These are phyloP conservation scores for Coremacera marginata DNA, from an alignment of 2,888 invertebrate species.

Conservation along the genomic window DNA sequence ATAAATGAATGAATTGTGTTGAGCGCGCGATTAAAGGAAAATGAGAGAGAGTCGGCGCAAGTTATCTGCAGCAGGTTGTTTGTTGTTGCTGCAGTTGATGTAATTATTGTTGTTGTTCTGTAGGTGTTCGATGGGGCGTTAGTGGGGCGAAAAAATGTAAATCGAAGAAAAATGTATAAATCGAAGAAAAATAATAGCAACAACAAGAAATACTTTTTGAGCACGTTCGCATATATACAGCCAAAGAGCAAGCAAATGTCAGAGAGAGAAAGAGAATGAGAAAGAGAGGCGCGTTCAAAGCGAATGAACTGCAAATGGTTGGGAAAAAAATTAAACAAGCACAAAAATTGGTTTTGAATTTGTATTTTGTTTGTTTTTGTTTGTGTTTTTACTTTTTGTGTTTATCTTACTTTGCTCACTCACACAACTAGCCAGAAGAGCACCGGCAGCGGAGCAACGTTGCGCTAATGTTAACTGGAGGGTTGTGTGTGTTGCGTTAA, in stretches of 20 bases:
- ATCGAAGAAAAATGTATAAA: constrained; percentile 25
- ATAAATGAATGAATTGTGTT: constrained; percentile 14
- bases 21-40: constrained; percentile 12
- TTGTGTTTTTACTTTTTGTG: not conserved
- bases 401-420: not conserved
- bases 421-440: constrained; percentile 3
- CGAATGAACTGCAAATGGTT: constrained; percentile 60
- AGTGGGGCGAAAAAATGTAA: constrained; percentile 14
- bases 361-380: not conserved
- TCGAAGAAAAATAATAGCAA: constrained; percentile 33
- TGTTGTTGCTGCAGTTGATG: not conserved
- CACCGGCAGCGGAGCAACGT: not conserved
- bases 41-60: constrained; percentile 7
- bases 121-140: not conserved
- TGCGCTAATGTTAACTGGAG: constrained; percentile 43
- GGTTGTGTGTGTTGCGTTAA: constrained; percentile 68
- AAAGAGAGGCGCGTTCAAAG: constrained; percentile 33
- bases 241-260: constrained; percentile 27
- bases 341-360: constrained; percentile 35
- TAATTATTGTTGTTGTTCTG: not conserved
- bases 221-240: constrained; percentile 1
- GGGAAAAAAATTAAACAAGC: constrained; percentile 42
- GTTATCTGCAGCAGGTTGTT: constrained; percentile 7
- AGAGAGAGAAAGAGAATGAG: constrained; percentile 44
- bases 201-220: constrained; percentile 24